phyloP scores from a whole-genome alignment of 2,113 vertebrate genomes.

The Pelvicachromis taeniatus region DNA sequence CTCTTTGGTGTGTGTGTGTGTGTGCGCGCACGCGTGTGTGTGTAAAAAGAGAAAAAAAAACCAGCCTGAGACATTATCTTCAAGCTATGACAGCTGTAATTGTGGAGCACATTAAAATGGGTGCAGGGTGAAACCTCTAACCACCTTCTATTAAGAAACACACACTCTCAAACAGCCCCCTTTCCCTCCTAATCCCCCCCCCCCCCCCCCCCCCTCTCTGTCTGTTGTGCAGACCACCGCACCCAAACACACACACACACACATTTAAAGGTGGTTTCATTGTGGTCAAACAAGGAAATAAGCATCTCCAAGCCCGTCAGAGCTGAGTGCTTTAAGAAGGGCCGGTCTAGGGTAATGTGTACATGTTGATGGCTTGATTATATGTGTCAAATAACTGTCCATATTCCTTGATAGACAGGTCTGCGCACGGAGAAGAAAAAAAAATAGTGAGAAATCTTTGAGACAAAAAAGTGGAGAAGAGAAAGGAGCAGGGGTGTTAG shows the following conservation, averaged over 20 bases:
- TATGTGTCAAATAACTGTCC: slow-evolving; percentile 44
- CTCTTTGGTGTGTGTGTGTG: slow-evolving; percentile 23
- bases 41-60: not conserved
- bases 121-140: slow-evolving; percentile 73
- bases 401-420: slow-evolving; percentile 15
- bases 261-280: slow-evolving; percentile 42
- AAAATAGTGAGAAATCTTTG: slow-evolving; percentile 5
- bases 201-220: not conserved
- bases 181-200: not conserved
- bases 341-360: slow-evolving; percentile 42
- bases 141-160: slow-evolving; percentile 71
- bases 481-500: not conserved
- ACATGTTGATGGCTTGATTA: slow-evolving; percentile 67
- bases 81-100: slow-evolving; percentile 71
- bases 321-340: slow-evolving; percentile 57
- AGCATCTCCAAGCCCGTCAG: slow-evolving; percentile 47
- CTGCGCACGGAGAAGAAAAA: not conserved
- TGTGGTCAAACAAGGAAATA: slow-evolving; percentile 68
- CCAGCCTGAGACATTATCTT: slow-evolving; percentile 58
- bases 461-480: not conserved
- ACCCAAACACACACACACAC: not conserved
- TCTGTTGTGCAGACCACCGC: not conserved
- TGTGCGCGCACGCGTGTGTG: not conserved
- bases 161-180: slow-evolving; percentile 34
- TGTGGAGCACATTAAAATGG: slow-evolving; percentile 73